Evolutionary conservation across 1,140 invertebrate genomes (phyloP).

Genomic region (Ericerus pela): DNA sequence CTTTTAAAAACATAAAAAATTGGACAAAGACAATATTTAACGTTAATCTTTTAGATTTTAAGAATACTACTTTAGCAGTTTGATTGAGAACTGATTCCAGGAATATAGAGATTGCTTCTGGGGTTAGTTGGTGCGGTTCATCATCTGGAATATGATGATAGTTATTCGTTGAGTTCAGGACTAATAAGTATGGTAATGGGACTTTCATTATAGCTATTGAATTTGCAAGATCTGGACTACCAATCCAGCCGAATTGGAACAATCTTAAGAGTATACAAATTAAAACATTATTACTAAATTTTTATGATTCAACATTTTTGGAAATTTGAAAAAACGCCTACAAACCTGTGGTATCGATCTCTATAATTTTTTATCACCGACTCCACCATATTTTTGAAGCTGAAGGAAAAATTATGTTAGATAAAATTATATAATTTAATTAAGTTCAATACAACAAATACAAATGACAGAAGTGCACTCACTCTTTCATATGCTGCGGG

Average conservation of each 20-base stretch:
- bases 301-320: not conserved
- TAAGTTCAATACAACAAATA: not conserved
- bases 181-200: slow-evolving; percentile 68
- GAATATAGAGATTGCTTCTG: slow-evolving; percentile 60
- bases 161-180: slow-evolving; percentile 76
- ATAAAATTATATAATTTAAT: not conserved
- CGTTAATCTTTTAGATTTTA: not conserved
- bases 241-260: slow-evolving; percentile 86
- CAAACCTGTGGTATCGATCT: slow-evolving; percentile 58
- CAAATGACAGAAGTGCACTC: slow-evolving; percentile 19
- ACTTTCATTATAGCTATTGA: slow-evolving; percentile 74
- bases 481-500: slow-evolving; percentile 58
- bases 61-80: slow-evolving; percentile 32
- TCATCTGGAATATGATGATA: slow-evolving; percentile 81
- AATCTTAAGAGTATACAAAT: slow-evolving; percentile 30
- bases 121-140: slow-evolving; percentile 59
- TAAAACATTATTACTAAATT: not conserved
- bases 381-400: slow-evolving; percentile 70
- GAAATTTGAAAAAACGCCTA: slow-evolving; percentile 13
- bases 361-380: slow-evolving; percentile 60
- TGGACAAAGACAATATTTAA: not conserved
- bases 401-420: slow-evolving; percentile 20
- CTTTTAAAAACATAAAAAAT: slow-evolving; percentile 4
- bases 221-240: slow-evolving; percentile 70
- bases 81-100: slow-evolving; percentile 58